A percentile compares a stretch with the other conserved stretches of the same genome.
These are phyloP conservation scores for Thymelicus sylvestris DNA, from an alignment of 2,888 invertebrate species.

Conservation along the genomic window DNA sequence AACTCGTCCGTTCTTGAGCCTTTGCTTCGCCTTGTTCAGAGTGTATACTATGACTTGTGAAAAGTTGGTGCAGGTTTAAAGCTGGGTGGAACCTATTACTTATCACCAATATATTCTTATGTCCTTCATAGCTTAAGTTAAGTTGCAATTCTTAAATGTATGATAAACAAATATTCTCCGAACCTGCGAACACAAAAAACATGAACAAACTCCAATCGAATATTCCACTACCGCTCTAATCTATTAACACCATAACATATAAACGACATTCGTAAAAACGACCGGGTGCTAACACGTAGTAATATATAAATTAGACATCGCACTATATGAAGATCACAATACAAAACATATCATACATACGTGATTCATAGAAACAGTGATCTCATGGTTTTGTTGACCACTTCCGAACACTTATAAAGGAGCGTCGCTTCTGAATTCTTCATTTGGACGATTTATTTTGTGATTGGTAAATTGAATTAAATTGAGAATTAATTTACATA, in stretches of 20 bases:
- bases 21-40: too few relatives aligned
- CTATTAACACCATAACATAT: constrained; percentile 3
- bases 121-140: too few relatives aligned
- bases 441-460: constrained; percentile 36
- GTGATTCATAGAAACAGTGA: constrained; percentile 34
- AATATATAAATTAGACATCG: constrained; percentile 20
- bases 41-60: too few relatives aligned
- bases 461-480: not conserved
- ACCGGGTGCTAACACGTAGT: not conserved
- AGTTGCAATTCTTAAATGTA: too few relatives aligned
- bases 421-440: constrained; percentile 24
- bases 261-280: not conserved
- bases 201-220: not conserved
- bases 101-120: too few relatives aligned
- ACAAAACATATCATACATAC: constrained; percentile 19
- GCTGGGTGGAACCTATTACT: too few relatives aligned
- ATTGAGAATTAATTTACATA: too few relatives aligned
- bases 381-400: constrained; percentile 36
- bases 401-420: constrained; percentile 38
- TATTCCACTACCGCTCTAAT: not conserved
- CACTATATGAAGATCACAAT: constrained; percentile 3
- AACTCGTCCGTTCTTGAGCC: too few relatives aligned
- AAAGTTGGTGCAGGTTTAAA: too few relatives aligned
- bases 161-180: not conserved
- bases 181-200: too few relatives aligned